phyloP scores from a whole-genome alignment of 1,140 invertebrate genomes.

The Drosophila virilis region DNA sequence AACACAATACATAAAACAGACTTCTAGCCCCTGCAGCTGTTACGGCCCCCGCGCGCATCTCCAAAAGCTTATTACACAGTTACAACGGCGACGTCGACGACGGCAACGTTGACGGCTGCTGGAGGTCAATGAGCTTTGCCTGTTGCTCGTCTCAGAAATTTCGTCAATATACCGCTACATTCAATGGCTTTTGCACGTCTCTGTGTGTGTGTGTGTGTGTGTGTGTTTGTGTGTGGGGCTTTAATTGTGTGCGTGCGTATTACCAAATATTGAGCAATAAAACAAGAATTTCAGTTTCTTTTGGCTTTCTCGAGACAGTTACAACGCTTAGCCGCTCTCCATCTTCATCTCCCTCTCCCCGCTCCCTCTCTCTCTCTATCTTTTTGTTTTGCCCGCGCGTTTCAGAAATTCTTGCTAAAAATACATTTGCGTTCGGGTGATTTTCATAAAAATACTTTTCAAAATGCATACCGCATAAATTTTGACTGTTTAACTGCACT shows the following conservation, averaged over 20 bases:
- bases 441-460: slow-evolving; percentile 59
- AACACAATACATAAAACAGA: slow-evolving; percentile 28
- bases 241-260: slow-evolving; percentile 50
- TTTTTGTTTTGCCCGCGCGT: slow-evolving; percentile 34
- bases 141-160: slow-evolving; percentile 75
- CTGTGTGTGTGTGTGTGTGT: slow-evolving; percentile 25
- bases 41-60: neutral
- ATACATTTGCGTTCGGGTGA: slow-evolving; percentile 59
- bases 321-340: slow-evolving; percentile 49
- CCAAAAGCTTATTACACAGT: slow-evolving; percentile 67
- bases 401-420: slow-evolving; percentile 66
- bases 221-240: neutral
- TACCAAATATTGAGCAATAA: slow-evolving; percentile 82
- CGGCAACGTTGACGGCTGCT: slow-evolving; percentile 31
- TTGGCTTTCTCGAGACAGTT: slow-evolving; percentile 62
- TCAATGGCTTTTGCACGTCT: slow-evolving; percentile 75
- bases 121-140: slow-evolving; percentile 83
- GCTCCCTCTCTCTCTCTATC: slow-evolving; percentile 12
- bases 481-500: slow-evolving; percentile 31
- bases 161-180: slow-evolving; percentile 82
- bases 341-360: neutral
- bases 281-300: slow-evolving; percentile 81
- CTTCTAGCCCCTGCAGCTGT: slow-evolving; percentile 31
- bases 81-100: slow-evolving; percentile 46
- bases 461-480: slow-evolving; percentile 66